Percentiles rank a stretch among this genome's conserved stretches.
Evolutionary conservation across 2,888 invertebrate genomes (phyloP).

Genomic region (Germaria angustata): DNA sequence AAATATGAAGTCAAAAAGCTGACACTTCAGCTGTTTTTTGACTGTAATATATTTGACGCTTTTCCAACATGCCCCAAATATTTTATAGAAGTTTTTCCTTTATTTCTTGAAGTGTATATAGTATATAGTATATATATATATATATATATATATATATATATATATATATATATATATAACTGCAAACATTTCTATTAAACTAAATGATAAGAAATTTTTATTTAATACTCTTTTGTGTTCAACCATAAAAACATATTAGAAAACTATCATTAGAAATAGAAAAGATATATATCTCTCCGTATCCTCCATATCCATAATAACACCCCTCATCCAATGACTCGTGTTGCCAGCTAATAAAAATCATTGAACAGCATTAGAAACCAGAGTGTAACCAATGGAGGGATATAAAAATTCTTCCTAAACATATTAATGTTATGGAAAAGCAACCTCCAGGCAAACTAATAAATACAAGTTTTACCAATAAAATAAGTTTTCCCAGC

Average conservation of each 20-base stretch:
- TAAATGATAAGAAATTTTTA: slow-evolving; percentile 54
- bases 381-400: slow-evolving; percentile 58
- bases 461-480: slow-evolving; percentile 34
- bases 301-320: neutral
- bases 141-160: no score
- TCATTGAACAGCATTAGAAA: slow-evolving; percentile 58
- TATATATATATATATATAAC: no score
- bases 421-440: slow-evolving; percentile 32
- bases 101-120: no score
- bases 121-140: no score
- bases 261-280: slow-evolving; percentile 63
- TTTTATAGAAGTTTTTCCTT: no score
- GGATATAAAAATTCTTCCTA: slow-evolving; percentile 27
- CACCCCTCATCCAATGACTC: slow-evolving; percentile 12
- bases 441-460: slow-evolving; percentile 32
- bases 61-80: no score
- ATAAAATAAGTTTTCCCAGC: slow-evolving; percentile 1
- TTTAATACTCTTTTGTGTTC: slow-evolving; percentile 43
- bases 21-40: no score
- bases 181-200: slow-evolving; percentile 58
- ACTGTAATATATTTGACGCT: no score
- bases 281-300: slow-evolving; percentile 1
- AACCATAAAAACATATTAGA: slow-evolving; percentile 63
- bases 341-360: slow-evolving; percentile 67
- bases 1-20: no score